Conservation (phyloP, 1,140 invertebrate species). For the Papilio polyxenes region DNA sequence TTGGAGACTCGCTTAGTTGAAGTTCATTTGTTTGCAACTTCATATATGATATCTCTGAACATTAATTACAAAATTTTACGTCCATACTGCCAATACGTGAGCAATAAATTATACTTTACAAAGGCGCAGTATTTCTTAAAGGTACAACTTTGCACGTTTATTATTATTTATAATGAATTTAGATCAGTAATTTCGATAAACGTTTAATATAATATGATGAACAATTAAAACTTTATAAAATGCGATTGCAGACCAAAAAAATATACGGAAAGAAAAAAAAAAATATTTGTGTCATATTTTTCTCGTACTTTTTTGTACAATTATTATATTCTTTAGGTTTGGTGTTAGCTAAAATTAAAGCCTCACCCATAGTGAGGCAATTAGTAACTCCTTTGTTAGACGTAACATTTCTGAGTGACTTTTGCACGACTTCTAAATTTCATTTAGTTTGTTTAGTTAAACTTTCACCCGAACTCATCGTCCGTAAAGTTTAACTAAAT, state of each 20-base stretch:
- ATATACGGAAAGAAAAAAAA: too few species aligned
- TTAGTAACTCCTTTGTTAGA: background rate
- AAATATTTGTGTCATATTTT: too few species aligned
- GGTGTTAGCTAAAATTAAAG: too few species aligned
- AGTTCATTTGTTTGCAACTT: conserved; percentile 11
- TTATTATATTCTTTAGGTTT: too few species aligned
- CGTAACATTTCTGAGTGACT: background rate
- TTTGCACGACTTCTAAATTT: background rate
- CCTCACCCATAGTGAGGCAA: too few species aligned
- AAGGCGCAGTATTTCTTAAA: background rate
- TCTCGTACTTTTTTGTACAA: too few species aligned
- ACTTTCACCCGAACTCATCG: background rate
- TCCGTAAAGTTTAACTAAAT: background rate
- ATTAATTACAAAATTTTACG: conserved; percentile 18
- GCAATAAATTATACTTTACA: conserved; percentile 18
- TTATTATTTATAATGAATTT: too few species aligned
- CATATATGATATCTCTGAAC: conserved; percentile 6
- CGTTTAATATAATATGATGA: too few species aligned
- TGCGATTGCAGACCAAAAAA: too few species aligned
- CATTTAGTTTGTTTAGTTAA: background rate
- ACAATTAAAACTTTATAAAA: too few species aligned
- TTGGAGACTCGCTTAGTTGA: background rate
- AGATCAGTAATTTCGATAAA: background rate
- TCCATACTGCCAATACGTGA: conserved; percentile 5
- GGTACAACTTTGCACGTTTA: background rate